phyloP scores from a whole-genome alignment of 2,113 vertebrate species.

The Picathartes gymnocephalus region DNA sequence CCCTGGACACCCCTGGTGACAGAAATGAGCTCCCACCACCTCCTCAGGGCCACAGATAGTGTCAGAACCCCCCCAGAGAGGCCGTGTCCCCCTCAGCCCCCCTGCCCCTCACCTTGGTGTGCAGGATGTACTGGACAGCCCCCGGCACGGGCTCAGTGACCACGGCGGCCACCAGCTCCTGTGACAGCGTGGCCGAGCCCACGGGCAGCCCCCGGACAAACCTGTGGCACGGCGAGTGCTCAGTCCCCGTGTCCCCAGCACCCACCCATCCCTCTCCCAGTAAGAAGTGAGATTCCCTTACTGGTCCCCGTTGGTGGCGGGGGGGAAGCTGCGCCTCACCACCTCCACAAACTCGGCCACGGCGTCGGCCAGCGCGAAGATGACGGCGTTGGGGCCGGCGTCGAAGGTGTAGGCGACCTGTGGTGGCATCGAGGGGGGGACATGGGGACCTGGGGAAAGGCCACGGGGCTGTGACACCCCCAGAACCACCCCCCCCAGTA shows the following conservation, averaged over 20 bases:
- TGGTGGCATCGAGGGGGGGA: rapidly evolving
- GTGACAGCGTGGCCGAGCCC: conserved; percentile 32
- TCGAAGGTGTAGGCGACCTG: conserved; percentile 90
- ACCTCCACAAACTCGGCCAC: conserved; percentile 83
- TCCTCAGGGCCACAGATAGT: neutral
- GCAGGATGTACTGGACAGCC: conserved; percentile 83
- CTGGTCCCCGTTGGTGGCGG: conserved; percentile 77
- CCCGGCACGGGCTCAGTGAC: conserved; percentile 72
- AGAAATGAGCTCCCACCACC: neutral
- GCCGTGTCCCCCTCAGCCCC: rapidly evolving
- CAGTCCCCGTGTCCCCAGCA: rapidly evolving
- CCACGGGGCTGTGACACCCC: rapidly evolving
- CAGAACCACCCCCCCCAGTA: neutral
- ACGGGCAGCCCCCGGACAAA: conserved; percentile 84
- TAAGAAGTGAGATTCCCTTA: conserved; percentile 35
- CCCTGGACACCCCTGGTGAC: neutral
- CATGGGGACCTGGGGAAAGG: rapidly evolving
- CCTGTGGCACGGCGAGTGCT: neutral
- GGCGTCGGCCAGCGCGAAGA: conserved; percentile 81
- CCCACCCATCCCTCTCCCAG: rapidly evolving
- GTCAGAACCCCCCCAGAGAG: neutral
- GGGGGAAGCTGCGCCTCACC: conserved; percentile 84
- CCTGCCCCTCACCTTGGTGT: conserved; percentile 77
- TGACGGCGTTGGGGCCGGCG: conserved; percentile 90
- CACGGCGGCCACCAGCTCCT: conserved; percentile 70